These are phyloP conservation scores for Mormyrus hasselquistii DNA, from an alignment of 2,797 vertebrate species.

Conservation along the genomic window DNA sequence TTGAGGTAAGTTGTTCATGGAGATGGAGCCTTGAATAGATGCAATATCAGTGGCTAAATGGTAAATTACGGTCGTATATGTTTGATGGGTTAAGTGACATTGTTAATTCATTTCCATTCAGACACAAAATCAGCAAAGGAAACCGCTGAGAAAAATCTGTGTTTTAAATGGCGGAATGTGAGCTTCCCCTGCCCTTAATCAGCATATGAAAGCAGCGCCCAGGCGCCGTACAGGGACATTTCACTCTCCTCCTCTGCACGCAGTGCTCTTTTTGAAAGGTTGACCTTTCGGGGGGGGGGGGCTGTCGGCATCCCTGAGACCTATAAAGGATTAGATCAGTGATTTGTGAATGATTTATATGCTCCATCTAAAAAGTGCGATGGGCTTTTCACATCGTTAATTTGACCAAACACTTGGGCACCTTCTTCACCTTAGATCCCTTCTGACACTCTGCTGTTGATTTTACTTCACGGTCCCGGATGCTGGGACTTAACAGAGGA, in stretches of 20 bases:
- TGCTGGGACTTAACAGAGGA: neutral
- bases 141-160: neutral
- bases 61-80: neutral
- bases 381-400: slow-evolving; percentile 16
- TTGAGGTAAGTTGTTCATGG: neutral
- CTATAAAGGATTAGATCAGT: slow-evolving; percentile 30
- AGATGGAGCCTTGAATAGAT: neutral
- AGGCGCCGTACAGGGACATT: neutral
- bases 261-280: slow-evolving; percentile 16
- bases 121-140: neutral
- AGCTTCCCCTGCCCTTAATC: slow-evolving; percentile 11
- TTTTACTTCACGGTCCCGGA: neutral
- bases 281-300: slow-evolving; percentile 22
- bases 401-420: slow-evolving; percentile 20
- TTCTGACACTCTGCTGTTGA: neutral
- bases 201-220: slow-evolving; percentile 6
- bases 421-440: slow-evolving; percentile 16
- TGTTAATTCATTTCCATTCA: neutral
- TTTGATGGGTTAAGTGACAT: neutral
- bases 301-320: slow-evolving; percentile 10
- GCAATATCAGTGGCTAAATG: neutral
- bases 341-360: slow-evolving; percentile 22
- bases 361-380: slow-evolving; percentile 17
- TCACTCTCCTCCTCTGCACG: slow-evolving; percentile 16
- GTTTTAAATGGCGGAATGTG: neutral